phyloP scores from a whole-genome alignment of 2,888 invertebrate genomes.

The Rosalia funebris region DNA sequence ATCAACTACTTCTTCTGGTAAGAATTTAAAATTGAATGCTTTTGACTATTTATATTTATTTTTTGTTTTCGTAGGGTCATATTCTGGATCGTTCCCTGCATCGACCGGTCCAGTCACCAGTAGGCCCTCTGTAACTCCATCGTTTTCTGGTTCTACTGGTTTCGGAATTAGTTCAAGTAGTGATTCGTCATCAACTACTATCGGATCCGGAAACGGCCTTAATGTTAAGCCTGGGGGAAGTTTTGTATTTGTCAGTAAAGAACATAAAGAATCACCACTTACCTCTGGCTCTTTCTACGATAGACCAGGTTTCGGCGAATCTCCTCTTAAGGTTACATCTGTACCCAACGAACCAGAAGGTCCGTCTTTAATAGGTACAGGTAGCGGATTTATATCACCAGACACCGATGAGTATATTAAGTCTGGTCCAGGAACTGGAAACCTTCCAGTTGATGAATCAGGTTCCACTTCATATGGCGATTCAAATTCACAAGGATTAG shows the following conservation, averaged over 20 bases:
- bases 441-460: constrained; percentile 4
- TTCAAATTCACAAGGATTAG: neutral
- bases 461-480: constrained; percentile 1
- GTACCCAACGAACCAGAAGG: neutral
- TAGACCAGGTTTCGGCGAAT: constrained; percentile 3
- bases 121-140: neutral
- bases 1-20: constrained; percentile 1
- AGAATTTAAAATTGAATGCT: neutral
- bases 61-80: neutral
- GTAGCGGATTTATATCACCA: neutral
- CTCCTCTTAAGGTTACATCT: neutral
- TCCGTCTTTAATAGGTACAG: neutral
- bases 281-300: constrained; percentile 4
- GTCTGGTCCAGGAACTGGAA: constrained; percentile 9
- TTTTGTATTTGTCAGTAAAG: constrained; percentile 17
- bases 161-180: neutral
- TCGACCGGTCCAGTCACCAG: neutral
- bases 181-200: neutral
- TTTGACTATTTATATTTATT: neutral
- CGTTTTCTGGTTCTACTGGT: neutral
- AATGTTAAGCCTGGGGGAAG: neutral
- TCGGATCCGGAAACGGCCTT: neutral
- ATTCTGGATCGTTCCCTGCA: neutral
- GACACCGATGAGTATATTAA: neutral
- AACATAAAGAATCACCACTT: constrained; percentile 3